Evolutionary conservation across 2,888 invertebrate species (phyloP).

Genomic region (Andrena camellia): DNA sequence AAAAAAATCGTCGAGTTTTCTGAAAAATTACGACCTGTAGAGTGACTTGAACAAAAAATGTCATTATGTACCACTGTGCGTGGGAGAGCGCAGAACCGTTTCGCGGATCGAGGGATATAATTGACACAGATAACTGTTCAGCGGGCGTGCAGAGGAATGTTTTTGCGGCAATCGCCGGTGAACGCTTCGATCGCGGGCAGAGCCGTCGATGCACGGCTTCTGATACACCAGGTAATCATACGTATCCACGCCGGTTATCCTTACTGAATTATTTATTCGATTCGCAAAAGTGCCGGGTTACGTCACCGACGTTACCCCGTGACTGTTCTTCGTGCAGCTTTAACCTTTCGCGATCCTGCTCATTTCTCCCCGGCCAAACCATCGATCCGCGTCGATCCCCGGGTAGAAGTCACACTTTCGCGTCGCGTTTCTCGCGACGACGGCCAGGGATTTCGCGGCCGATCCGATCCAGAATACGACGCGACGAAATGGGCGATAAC

Average conservation of each 20-base stretch:
- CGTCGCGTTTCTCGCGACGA: neutral
- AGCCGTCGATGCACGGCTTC: neutral
- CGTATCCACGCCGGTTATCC: conserved; percentile 4
- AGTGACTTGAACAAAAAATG: no score
- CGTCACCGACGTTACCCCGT: neutral
- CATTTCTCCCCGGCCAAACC: neutral
- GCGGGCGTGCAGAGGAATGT: conserved; percentile 36
- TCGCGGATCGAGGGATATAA: conserved; percentile 41
- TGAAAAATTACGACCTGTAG: no score
- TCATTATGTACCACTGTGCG: no score
- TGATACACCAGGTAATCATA: conserved; percentile 13
- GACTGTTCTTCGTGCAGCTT: neutral
- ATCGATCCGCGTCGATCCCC: neutral
- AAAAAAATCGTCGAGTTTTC: no score
- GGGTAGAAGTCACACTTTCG: conserved; percentile 14
- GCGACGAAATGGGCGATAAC: no score
- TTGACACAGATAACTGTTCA: conserved; percentile 53
- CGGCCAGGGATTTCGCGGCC: conserved; percentile 19
- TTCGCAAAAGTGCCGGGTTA: neutral
- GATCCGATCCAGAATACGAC: conserved; percentile 1
- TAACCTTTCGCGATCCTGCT: neutral
- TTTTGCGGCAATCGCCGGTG: conserved; percentile 33
- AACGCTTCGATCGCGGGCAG: conserved; percentile 23
- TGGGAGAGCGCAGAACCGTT: neutral
- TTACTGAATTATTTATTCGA: conserved; percentile 10